phyloP scores from a whole-genome alignment of 2,888 invertebrate species.

The Paralinhomoeus sp. region DNA sequence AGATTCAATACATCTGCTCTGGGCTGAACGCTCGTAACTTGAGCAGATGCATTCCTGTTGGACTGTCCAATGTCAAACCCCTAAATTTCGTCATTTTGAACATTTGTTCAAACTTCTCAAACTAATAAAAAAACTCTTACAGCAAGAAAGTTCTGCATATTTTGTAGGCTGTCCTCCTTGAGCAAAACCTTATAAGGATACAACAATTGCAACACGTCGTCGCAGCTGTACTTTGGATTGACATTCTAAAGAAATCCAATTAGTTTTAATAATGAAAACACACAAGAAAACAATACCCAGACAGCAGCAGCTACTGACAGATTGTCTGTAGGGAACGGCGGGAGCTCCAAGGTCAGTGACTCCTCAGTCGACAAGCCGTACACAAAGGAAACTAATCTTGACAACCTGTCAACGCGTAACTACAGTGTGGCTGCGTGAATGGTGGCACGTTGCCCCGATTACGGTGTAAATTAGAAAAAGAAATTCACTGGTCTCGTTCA shows the following conservation, averaged over 20 bases:
- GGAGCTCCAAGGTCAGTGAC: conserved; percentile 45
- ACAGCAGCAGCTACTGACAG: conserved; percentile 42
- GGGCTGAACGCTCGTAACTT: too few relatives aligned
- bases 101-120: conserved; percentile 9
- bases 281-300: too few relatives aligned
- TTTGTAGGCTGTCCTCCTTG: conserved; percentile 47
- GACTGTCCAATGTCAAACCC: too few relatives aligned
- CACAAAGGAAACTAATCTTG: conserved; percentile 48
- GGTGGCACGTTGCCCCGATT: too few relatives aligned
- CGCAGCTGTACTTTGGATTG: conserved; percentile 42
- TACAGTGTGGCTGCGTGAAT: too few relatives aligned
- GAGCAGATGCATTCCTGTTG: too few relatives aligned
- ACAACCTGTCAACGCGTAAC: conserved; percentile 31
- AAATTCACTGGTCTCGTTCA: neutral
- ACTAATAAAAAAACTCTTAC: conserved; percentile 12
- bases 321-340: conserved; percentile 72
- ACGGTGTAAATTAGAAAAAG: neutral
- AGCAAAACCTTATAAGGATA: conserved; percentile 64
- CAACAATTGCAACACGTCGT: conserved; percentile 46
- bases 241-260: conserved; percentile 45
- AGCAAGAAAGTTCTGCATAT: conserved; percentile 45
- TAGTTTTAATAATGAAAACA: too few relatives aligned
- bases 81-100: too few relatives aligned
- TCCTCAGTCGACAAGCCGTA: conserved; percentile 55
- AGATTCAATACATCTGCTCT: too few relatives aligned